Base-by-base conservation (phyloP, 2,797 vertebrate species). In the Mus caroli region DNA sequence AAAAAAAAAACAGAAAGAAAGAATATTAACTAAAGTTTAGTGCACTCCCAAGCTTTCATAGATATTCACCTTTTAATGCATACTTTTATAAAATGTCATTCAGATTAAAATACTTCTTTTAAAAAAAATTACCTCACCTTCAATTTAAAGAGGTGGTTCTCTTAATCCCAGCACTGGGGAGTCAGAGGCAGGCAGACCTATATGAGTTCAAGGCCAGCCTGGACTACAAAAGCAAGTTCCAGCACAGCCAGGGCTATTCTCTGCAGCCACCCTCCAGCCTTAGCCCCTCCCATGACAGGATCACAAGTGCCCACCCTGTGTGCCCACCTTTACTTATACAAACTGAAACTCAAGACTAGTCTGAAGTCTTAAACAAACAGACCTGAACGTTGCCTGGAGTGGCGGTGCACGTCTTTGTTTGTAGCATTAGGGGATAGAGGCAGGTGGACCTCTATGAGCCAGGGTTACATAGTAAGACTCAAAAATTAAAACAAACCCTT, bases 1-100 rank as follows among this genome's bases (percentile, higher is more conserved):
- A 97, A 80, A 97, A 94, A 98, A 93, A 14, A 46, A 46, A 46
- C 97, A 0, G 89, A 96, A 34, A 95, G 75, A 91, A 92, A 69
- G 34, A 71, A 37, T 58, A 50, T 84, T n/a, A 88, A 58, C 58
- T 87, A 67, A 40, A 6, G 20, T 37, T 83, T 93, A 43, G 92
- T 56, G 9, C 12, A 95, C 69, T 93, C 96, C 64, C 69, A 22
- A 93, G 94, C 94, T 95, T 83, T 84, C 73, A 84, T 80, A 92
- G 93, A 88, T 76, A 96, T 10, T 97, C 46, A 93, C 14, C 54
- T 26, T 94, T 93, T 15, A 96, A 69, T 78, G n/a, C 46, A 82
- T 93, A 85, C 43, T 95, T 90, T 88, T 89, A 11, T 3, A 90
- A 14, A 94, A 96, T 60, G 13, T 94, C 67, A 77, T 80, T 89